Evolutionary conservation across 2,888 invertebrate genomes (phyloP), one percentile per base, ranked within the genome.

Genomic region (Himalopsyche anomala): DNA sequence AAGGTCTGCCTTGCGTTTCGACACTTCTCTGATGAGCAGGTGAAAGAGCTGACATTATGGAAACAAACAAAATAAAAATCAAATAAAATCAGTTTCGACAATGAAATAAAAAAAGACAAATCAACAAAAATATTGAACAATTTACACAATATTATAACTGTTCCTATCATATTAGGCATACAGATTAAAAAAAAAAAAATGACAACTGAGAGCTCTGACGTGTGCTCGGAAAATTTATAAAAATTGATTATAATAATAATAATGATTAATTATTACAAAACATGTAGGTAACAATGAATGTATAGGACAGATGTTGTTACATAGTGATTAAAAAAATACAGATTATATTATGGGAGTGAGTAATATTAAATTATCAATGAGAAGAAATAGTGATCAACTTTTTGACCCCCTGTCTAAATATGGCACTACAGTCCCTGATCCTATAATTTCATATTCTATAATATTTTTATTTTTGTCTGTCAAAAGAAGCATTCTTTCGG

Each of bases 31-130:
- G 87, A 88, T 85, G 86, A 88, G 87, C 79, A 85, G 82, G 81
- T 87, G 85, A 87, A 88, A 88, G 79, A 88, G 87, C 88, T 88
- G 83, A 87, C 85, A 85, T 86, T 79, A 85, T 86, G 69, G 87
- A 87, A 85, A 88, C 83, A 86, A 81, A 86, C 81, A 86, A 81
- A 85, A 87, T 54, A 86, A 74, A 81, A 81, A 51, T 51, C 9
- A 62, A 62, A 28, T 62, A 62, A 62, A 62, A 62, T 19, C 51
- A 51, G 28, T 19, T 62, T 11, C 19, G 19, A 19, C 62, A 62
- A 4, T 19, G 19, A 62, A 62, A 62, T 62, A 62, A 62, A 62
- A 62, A 2, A 15, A 51, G 51, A 51, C 51, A 51, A 51, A 51
- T 45, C 45, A 9, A 45, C 45, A 45, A 45, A 11, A 45, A 45